These are phyloP conservation scores for Aviceda subcristata DNA, from an alignment of 2,113 vertebrate genomes.

Conservation along the genomic window DNA sequence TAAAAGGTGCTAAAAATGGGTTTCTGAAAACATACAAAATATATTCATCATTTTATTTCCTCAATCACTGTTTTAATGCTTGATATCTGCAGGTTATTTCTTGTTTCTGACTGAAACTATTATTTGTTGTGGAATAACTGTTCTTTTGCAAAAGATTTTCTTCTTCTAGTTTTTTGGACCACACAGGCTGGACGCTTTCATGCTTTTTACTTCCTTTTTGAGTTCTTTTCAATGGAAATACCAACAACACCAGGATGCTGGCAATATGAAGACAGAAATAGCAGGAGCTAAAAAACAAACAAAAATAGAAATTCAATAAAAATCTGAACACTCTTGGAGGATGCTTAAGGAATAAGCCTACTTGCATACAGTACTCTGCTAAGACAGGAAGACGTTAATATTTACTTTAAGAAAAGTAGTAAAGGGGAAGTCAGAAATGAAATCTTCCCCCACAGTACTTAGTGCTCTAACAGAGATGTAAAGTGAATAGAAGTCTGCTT, in stretches of 20 bases:
- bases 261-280: constrained; percentile 88
- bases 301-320: background rate
- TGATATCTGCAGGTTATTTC: constrained; percentile 81
- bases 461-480: background rate
- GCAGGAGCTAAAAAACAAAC: constrained; percentile 82
- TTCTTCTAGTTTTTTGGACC: constrained; percentile 57
- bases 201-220: constrained; percentile 74
- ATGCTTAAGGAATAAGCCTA: background rate
- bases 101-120: constrained; percentile 84
- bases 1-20: constrained; percentile 76
- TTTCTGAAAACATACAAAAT: constrained; percentile 72
- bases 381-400: background rate
- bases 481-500: background rate
- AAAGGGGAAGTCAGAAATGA: background rate
- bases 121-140: constrained; percentile 78
- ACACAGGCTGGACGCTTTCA: constrained; percentile 30
- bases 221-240: constrained; percentile 83
- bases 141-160: constrained; percentile 71
- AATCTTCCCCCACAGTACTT: background rate
- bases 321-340: background rate
- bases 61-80: constrained; percentile 67
- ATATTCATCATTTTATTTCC: constrained; percentile 6
- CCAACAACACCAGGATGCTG: constrained; percentile 82
- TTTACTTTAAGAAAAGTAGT: background rate
- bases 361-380: background rate